phyloP scores from a whole-genome alignment of 1,140 invertebrate species.

The Rhopalosiphum maidis region DNA sequence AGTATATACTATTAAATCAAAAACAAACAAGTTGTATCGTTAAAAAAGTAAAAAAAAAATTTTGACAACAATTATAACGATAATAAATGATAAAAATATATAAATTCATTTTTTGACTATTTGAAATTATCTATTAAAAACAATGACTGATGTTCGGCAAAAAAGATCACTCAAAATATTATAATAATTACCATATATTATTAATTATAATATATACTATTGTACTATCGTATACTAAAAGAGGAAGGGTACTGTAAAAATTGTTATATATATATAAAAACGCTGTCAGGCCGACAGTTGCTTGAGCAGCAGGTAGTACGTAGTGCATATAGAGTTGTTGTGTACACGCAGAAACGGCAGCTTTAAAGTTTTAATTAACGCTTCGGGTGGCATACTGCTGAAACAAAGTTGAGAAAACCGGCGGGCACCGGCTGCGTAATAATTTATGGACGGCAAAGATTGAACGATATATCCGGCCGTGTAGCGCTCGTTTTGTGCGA shows the following conservation, averaged over 20 bases:
- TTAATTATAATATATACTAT: neutral
- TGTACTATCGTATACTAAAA: too few relatives aligned
- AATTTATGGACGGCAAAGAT: conserved; percentile 40
- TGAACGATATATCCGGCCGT: conserved; percentile 2
- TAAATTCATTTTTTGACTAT: too few relatives aligned
- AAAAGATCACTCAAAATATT: neutral
- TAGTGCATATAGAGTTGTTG: neutral
- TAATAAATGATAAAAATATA: too few relatives aligned
- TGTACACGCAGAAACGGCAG: neutral
- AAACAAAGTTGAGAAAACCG: neutral
- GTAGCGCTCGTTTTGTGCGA: neutral
- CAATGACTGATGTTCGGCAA: neutral
- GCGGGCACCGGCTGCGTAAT: neutral
- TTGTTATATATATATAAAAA: neutral
- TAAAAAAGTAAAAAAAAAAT: too few relatives aligned
- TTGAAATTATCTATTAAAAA: too few relatives aligned
- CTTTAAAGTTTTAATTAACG: conserved; percentile 54
- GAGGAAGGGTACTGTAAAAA: neutral
- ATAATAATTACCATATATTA: too few relatives aligned
- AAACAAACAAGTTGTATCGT: neutral
- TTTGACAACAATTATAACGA: too few relatives aligned
- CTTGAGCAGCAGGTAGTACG: neutral
- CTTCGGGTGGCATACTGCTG: neutral
- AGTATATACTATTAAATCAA: neutral
- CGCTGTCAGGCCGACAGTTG: neutral